phyloP scores from a whole-genome alignment of 1,140 invertebrate genomes.

The Sminthurinus signatus region DNA sequence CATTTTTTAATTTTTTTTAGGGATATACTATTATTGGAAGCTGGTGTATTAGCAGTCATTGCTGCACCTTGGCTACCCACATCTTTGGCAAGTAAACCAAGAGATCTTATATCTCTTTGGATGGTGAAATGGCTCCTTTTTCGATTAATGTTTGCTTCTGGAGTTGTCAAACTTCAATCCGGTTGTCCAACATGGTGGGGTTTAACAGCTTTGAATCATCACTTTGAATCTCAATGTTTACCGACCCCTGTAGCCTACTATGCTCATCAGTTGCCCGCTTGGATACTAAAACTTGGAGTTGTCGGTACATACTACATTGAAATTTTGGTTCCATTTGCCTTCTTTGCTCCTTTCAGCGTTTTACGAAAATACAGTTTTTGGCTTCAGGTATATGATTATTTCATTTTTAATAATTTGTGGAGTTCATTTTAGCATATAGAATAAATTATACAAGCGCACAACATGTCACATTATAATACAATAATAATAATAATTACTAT shows the following conservation, averaged over 20 bases:
- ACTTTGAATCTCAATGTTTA: conserved; percentile 71
- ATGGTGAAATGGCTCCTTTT: conserved; percentile 71
- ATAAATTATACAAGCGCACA: too few species aligned
- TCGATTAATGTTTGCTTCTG: conserved; percentile 67
- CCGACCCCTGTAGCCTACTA: conserved; percentile 64
- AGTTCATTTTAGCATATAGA: too few species aligned
- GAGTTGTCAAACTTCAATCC: conserved; percentile 66
- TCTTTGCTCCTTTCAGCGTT: conserved; percentile 64
- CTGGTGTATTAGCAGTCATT: conserved; percentile 66
- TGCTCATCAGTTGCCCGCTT: conserved; percentile 58
- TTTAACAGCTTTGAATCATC: conserved; percentile 62
- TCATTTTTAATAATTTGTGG: too few species aligned
- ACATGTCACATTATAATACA: too few species aligned
- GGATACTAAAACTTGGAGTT: conserved; percentile 60
- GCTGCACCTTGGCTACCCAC: conserved; percentile 56
- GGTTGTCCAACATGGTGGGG: conserved; percentile 74
- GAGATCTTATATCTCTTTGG: conserved; percentile 61
- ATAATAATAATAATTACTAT: too few species aligned
- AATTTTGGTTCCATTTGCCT: conserved; percentile 66
- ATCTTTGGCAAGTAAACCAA: conserved; percentile 43
- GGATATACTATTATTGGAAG: conserved; percentile 70
- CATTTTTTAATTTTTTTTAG: conserved; percentile 48
- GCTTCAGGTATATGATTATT: conserved; percentile 54
- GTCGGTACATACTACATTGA: conserved; percentile 61
- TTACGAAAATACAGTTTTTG: conserved; percentile 60